Evolutionary conservation across 2,888 invertebrate genomes (phyloP).

Genomic region (Chrysolina oricalcia): DNA sequence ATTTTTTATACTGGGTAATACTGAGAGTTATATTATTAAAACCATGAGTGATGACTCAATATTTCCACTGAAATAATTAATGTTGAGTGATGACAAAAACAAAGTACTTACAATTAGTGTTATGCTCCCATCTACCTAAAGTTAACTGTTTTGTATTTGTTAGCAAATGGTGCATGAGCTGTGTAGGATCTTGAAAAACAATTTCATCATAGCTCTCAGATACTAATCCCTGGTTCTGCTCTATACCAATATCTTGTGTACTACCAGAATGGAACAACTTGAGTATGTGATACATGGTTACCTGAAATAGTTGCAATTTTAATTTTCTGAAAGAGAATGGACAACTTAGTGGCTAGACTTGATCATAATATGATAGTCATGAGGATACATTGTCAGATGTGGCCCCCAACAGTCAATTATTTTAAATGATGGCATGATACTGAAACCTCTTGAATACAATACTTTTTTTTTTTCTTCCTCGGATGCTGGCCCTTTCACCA

Average conservation of each 20-base stretch:
- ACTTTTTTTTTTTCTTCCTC: no score
- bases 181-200: conserved; percentile 93
- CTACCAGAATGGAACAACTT: conserved; percentile 92
- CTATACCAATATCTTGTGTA: conserved; percentile 76
- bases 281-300: conserved; percentile 94
- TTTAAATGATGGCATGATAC: no score
- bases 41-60: no score
- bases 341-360: no score
- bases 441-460: background rate
- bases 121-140: conserved; percentile 85
- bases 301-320: conserved; percentile 74
- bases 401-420: no score
- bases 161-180: conserved; percentile 91
- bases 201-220: conserved; percentile 98
- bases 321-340: background rate
- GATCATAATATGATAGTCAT: no score
- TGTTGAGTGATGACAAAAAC: no score
- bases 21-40: no score
- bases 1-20: no score
- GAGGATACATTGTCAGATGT: background rate
- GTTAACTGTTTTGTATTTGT: conserved; percentile 84
- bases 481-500: no score
- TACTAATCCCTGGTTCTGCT: conserved; percentile 84
- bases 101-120: conserved; percentile 86
- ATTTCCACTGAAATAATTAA: no score